phyloP scores from a whole-genome alignment of 2,113 vertebrate genomes.

The Menidia beryllina region DNA sequence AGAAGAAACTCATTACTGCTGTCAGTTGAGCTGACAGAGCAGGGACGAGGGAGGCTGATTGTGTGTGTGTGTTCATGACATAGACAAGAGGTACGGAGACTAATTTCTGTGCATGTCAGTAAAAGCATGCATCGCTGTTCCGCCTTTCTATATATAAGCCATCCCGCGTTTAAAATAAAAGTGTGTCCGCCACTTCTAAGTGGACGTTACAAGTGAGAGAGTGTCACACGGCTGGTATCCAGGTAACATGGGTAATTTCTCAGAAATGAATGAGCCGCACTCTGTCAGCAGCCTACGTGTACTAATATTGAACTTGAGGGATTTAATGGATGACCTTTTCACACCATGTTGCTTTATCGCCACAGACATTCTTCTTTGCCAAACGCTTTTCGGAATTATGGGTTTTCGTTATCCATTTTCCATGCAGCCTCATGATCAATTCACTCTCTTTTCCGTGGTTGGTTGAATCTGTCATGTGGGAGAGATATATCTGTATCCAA shows the following conservation, averaged over 20 bases:
- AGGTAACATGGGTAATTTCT: constrained; percentile 58
- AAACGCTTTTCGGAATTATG: constrained; percentile 20
- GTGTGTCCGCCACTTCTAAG: constrained; percentile 50
- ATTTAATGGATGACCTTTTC: constrained; percentile 55
- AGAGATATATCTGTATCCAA: constrained; percentile 10
- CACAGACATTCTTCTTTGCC: constrained; percentile 16
- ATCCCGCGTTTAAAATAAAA: constrained; percentile 61
- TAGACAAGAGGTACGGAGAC: constrained; percentile 31
- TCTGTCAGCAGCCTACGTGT: constrained; percentile 12
- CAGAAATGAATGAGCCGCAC: constrained; percentile 40
- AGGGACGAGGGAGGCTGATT: constrained; percentile 60
- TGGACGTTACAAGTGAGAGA: constrained; percentile 39
- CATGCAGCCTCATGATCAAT: background rate
- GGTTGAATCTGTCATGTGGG: constrained; percentile 27
- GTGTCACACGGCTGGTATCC: constrained; percentile 48
- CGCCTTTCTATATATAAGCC: constrained; percentile 45
- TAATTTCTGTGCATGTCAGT: constrained; percentile 55
- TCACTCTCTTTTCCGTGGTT: constrained; percentile 15
- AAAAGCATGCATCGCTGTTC: constrained; percentile 37
- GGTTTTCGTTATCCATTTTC: constrained; percentile 17
- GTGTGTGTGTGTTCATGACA: constrained; percentile 7
- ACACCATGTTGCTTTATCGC: constrained; percentile 34
- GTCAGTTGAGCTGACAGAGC: constrained; percentile 82
- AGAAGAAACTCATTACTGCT: constrained; percentile 87
- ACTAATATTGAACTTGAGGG: constrained; percentile 22